These are phyloP conservation scores for Drosophila biarmipes DNA, from an alignment of 1,140 invertebrate species.

Conservation along the genomic window DNA sequence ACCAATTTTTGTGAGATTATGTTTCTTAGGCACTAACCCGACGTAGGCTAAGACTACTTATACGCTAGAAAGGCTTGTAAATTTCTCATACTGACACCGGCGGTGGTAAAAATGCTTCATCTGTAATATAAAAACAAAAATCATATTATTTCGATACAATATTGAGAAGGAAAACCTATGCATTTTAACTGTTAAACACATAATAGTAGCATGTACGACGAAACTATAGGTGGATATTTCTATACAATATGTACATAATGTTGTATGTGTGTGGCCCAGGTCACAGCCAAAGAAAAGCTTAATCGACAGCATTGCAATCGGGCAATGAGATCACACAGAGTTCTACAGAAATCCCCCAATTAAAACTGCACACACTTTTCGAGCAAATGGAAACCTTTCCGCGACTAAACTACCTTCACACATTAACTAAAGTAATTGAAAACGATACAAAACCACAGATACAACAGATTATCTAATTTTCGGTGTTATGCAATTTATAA, in stretches of 20 bases:
- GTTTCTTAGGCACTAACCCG: constrained; percentile 61
- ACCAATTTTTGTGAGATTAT: constrained; percentile 73
- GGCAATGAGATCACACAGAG: constrained; percentile 31
- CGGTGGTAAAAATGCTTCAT: constrained; percentile 67
- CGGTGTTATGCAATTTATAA: constrained; percentile 82
- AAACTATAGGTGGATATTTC: constrained; percentile 49
- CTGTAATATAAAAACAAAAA: constrained; percentile 68
- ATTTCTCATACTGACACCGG: constrained; percentile 64
- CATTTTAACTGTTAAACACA: constrained; percentile 73
- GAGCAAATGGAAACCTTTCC: constrained; percentile 79
- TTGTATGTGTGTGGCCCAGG: constrained; percentile 22
- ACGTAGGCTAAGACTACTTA: constrained; percentile 47
- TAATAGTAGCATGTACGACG: constrained; percentile 42
- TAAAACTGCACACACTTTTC: constrained; percentile 69
- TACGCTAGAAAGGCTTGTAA: constrained; percentile 67
- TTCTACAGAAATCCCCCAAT: constrained; percentile 33
- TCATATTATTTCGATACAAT: constrained; percentile 66
- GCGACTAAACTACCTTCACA: constrained; percentile 79
- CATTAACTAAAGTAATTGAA: constrained; percentile 57
- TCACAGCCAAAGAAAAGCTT: constrained; percentile 64
- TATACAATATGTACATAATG: constrained; percentile 46
- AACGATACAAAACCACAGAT: constrained; percentile 21
- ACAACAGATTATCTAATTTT: constrained; percentile 73
- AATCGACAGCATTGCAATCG: constrained; percentile 22
- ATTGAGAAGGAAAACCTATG: constrained; percentile 31